Percentiles rank a stretch among this genome's conserved stretches.
Evolutionary conservation across 1,140 invertebrate species (phyloP).

Genomic region (Zophobas atratus): DNA sequence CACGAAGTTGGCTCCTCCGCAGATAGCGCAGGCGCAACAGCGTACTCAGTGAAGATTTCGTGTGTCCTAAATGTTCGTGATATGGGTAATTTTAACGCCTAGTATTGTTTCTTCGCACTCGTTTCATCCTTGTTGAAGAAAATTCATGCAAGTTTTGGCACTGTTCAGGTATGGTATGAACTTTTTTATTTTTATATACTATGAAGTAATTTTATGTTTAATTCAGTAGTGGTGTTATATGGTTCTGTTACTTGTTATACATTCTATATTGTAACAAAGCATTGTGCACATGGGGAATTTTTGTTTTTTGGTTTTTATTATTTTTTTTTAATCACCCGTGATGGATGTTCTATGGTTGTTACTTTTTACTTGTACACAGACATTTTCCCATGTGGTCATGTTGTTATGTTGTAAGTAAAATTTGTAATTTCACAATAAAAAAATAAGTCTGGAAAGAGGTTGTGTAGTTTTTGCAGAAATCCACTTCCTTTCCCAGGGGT

Average conservation of each 20-base stretch:
- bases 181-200: conserved; percentile 23
- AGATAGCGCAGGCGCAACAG: conserved; percentile 48
- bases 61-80: conserved; percentile 24
- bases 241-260: conserved; percentile 3
- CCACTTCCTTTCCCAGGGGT: too few relatives aligned
- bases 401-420: conserved; percentile 34
- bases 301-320: too few relatives aligned
- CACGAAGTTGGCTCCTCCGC: conserved; percentile 77
- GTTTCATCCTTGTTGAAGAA: conserved; percentile 13
- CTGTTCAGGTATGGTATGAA: conserved; percentile 24
- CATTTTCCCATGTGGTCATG: conserved; percentile 22
- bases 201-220: conserved; percentile 9
- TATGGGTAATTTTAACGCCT: conserved; percentile 25
- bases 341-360: not conserved
- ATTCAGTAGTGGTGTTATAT: conserved; percentile 29
- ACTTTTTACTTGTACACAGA: not conserved
- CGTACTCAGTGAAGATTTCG: conserved; percentile 47
- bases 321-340: too few relatives aligned
- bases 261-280: not conserved
- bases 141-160: conserved; percentile 12
- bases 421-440: conserved; percentile 49
- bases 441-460: conserved; percentile 6
- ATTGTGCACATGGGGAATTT: conserved; percentile 14
- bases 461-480: not conserved
- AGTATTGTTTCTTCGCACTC: conserved; percentile 29